Conservation (phyloP, 1,140 invertebrate genomes). For the Eumeta japonica region DNA sequence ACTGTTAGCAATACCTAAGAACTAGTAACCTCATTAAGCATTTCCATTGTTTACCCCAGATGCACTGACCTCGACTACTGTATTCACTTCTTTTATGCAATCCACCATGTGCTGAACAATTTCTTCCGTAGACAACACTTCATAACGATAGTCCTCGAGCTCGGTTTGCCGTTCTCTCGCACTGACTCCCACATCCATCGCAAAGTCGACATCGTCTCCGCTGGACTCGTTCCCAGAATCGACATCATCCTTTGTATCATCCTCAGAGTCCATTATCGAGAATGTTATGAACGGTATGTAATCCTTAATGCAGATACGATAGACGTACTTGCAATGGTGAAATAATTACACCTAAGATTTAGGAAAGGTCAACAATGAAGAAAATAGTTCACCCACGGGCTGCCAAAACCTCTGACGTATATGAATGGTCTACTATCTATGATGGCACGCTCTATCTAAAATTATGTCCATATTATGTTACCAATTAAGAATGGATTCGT, state of each 20-base stretch:
- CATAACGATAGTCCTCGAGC: constrained; percentile 87
- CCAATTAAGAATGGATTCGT: no score
- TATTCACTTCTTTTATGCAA: constrained; percentile 93
- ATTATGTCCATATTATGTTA: no score
- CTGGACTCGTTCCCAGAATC: constrained; percentile 90
- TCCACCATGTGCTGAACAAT: constrained; percentile 97
- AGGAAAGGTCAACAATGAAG: constrained; percentile 60
- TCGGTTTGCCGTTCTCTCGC: constrained; percentile 75
- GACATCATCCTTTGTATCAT: constrained; percentile 83
- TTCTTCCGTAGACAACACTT: constrained; percentile 92
- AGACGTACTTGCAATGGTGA: constrained; percentile 46
- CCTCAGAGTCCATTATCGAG: constrained; percentile 82
- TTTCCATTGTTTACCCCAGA: constrained; percentile 51
- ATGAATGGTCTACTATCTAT: constrained; percentile 22
- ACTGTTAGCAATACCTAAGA: no score
- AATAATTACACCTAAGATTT: constrained; percentile 59
- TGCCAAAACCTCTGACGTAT: constrained; percentile 57
- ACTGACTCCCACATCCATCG: constrained; percentile 85
- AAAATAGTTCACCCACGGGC: constrained; percentile 58
- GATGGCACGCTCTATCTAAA: constrained; percentile 17
- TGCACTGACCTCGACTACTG: constrained; percentile 75
- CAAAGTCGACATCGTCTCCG: constrained; percentile 85
- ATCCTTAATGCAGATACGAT: constrained; percentile 37
- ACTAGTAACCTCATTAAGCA: constrained; percentile 47
- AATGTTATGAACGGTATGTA: constrained; percentile 33